Percentiles rank a stretch among this genome's conserved stretches.
Conservation (phyloP, 2,888 invertebrate genomes). For the Lumbricus terrestris region DNA sequence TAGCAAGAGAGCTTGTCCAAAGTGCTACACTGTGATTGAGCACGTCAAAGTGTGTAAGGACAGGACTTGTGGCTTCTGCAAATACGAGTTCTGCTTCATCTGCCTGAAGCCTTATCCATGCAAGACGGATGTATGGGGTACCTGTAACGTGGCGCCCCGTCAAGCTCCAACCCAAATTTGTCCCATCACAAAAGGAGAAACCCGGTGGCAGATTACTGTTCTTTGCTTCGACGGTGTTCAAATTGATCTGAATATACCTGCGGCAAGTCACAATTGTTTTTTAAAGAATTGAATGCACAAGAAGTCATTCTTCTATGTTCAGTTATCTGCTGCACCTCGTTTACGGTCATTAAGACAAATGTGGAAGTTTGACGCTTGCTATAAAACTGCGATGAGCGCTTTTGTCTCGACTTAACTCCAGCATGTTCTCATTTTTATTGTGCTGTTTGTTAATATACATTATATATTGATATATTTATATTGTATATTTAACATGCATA, state of each 20-base stretch:
- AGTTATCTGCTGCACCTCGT: no score
- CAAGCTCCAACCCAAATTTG: neutral
- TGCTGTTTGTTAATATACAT: no score
- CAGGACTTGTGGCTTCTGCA: neutral
- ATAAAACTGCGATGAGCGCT: no score
- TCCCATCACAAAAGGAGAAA: neutral
- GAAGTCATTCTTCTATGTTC: no score
- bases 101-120: neutral
- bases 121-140: neutral
- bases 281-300: no score
- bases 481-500: no score
- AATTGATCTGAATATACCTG: neutral
- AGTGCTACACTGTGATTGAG: neutral
- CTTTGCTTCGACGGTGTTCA: neutral
- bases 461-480: no score
- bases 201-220: neutral
- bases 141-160: neutral
- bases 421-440: no score
- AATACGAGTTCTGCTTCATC: conserved; percentile 6
- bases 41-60: neutral
- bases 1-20: neutral
- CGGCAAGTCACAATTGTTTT: neutral
- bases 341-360: no score
- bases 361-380: no score
- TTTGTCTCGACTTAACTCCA: no score